Evolutionary conservation across 2,888 invertebrate species (phyloP), one percentile per base, ranked within the genome.

Genomic region (Harpalus rubripes): DNA sequence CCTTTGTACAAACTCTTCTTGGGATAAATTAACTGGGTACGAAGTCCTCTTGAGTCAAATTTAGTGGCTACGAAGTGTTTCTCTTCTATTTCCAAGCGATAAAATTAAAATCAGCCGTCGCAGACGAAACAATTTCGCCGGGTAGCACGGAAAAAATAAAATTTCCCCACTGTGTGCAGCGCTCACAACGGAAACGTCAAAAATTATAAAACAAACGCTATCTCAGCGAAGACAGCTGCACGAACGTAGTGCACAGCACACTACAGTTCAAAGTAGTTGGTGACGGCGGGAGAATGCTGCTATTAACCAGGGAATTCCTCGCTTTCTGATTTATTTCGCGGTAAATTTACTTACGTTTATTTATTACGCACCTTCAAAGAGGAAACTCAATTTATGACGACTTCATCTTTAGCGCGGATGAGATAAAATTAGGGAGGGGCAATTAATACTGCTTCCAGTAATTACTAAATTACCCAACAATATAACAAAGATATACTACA

Each of bases 141-240:
- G 12, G 74, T n/a, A 18, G 32, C 78, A 84, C 52, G 61, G 78
- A 84, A 78, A 78, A 84, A 84, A 84, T 32, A 84, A 84, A 81
- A 81, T 82, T 76, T 84, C 78, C 78, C 74, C 32, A 52, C 52
- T 56, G 56, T 68, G 52, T 84, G 84, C 65, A 76, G 84, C 78
- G 65, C 78, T 72, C 41, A 56, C 44, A 81, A 84, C 84, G 84
- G 84, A 84, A 84, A 84, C 65, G 84, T 84, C 84, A 84, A 78
- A 84, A 84, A 78, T 84, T 78, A 84, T 84, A 84, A 84, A 84
- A 84, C 84, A 84, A 84, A 84, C 84, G 84, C 78, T 84, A 84
- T 76, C 78, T 84, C 84, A 84, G 18, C 63, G 63, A 0, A 61
- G 84, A 84, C 84, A 84, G 84, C 84, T 84, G 84, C 78, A 84